Base-by-base conservation (phyloP, 1,140 invertebrate genomes). In the Sminthurinus signatus region DNA sequence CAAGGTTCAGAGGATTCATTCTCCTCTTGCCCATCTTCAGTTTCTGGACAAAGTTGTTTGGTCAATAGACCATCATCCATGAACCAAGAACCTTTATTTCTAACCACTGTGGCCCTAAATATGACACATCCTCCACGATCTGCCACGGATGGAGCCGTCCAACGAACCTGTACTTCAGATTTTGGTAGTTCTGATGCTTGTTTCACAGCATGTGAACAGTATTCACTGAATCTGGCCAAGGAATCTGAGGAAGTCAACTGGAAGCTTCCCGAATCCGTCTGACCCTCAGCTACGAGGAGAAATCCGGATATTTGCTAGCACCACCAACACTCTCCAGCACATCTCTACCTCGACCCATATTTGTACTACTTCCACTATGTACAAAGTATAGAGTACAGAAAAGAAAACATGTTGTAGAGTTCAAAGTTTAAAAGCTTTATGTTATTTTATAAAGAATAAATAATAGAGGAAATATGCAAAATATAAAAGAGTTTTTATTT, bases 61-160 rank as follows among this genome's bases (percentile, higher is more conserved):
- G 85, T 88, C 8, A 98, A 78, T 42, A 82, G 81, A 0, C 88
- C 91, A 70, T 96, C 93, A 72, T 96, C 92, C 25, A 90, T 88
- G 75, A 85, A 96, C 93, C 94, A 97, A 5, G 84, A 80, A 31
- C 84, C 82, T 14, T 84, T 78, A 69, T 85, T 84, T 75, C 96
- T 91, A 68, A 92, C 85, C 0, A 98, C 86, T 81, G 93, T 93
- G 0, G 92, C 91, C 78, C 76, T 80, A 75, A 83, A 81, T 15
- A 75, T 70, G 51, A 83, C 76, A 71, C 81, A 83, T 42, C 80
- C 80, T 12, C 77, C 75, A n/a, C n/a, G n/a, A n/a, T n/a, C n/a
- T 8, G 76, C 32, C 44, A 75, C 73, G 48, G 72, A 76, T 50
- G 79, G 79, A 5, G 81, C 81, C 19, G 75, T 78, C 81, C 81